These are phyloP conservation scores for Dendrophyllia cribrosa DNA, from an alignment of 64 coral and sea anemone species.

Conservation along the genomic window DNA sequence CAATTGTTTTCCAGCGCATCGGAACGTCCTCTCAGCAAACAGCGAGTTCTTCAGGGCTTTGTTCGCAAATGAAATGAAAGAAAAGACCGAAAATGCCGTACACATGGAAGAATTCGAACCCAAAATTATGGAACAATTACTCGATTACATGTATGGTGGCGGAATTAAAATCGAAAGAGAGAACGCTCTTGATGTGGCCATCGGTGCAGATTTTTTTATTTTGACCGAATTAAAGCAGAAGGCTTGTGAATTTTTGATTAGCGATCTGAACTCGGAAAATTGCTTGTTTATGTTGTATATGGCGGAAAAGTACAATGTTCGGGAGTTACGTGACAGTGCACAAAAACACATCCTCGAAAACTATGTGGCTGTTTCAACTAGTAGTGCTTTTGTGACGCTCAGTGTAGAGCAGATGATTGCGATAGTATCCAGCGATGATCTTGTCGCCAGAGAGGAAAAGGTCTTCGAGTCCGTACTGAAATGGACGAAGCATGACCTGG, in stretches of 20 bases:
- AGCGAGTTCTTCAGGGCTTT: slow-evolving; percentile 85
- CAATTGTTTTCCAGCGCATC: slow-evolving; percentile 65
- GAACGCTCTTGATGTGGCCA: slow-evolving; percentile 70
- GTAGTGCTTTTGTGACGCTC: slow-evolving; percentile 59
- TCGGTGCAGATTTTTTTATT: slow-evolving; percentile 84
- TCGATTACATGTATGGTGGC: slow-evolving; percentile 86
- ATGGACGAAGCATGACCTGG: slow-evolving; percentile 70
- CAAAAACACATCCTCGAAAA: slow-evolving; percentile 88
- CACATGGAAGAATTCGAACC: slow-evolving; percentile 75
- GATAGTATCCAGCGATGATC: slow-evolving; percentile 81
- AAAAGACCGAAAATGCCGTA: slow-evolving; percentile 74
- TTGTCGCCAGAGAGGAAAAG: slow-evolving; percentile 85
- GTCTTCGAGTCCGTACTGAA: slow-evolving; percentile 83
- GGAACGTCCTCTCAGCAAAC: slow-evolving; percentile 82
- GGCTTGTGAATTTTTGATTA: slow-evolving; percentile 72
- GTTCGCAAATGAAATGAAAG: slow-evolving; percentile 90
- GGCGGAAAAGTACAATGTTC: slow-evolving; percentile 82
- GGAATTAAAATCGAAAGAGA: slow-evolving; percentile 47
- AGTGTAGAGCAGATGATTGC: slow-evolving; percentile 61
- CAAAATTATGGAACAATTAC: slow-evolving; percentile 69
- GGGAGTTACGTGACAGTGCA: slow-evolving; percentile 62
- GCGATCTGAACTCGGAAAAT: slow-evolving; percentile 78
- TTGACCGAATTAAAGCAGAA: slow-evolving; percentile 77
- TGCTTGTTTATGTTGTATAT: slow-evolving; percentile 81
- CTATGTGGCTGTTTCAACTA: slow-evolving; percentile 48